These are phyloP conservation scores for Zosterops lateralis DNA, from an alignment of 2,113 vertebrate species.

Conservation along the genomic window DNA sequence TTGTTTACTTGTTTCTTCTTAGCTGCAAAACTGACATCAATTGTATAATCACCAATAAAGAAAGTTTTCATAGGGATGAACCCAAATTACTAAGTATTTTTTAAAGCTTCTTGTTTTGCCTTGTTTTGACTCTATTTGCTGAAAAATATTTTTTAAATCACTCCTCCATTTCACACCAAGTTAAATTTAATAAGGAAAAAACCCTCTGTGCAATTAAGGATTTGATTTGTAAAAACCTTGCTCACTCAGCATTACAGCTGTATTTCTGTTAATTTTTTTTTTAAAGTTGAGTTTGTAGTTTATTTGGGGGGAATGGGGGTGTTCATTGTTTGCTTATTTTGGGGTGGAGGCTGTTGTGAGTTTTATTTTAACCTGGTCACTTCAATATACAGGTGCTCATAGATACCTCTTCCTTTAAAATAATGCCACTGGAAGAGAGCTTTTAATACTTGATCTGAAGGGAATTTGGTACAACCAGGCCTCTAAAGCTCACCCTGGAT, in stretches of 20 bases:
- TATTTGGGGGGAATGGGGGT: fast-evolving
- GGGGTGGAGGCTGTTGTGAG: neutral
- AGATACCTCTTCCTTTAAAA: neutral
- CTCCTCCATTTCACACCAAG: neutral
- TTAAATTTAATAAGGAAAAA: neutral
- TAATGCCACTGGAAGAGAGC: neutral
- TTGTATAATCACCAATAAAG: neutral
- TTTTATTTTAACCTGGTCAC: neutral
- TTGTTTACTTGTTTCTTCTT: neutral
- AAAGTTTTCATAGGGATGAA: neutral
- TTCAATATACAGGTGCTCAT: neutral
- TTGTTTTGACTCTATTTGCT: neutral
- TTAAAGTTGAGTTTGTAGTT: too few species aligned
- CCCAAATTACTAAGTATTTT: neutral
- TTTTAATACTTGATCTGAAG: neutral
- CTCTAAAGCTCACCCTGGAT: neutral
- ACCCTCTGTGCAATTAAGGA: neutral
- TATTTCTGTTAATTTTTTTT: neutral
- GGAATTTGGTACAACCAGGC: neutral
- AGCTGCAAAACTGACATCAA: neutral
- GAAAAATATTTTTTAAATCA: neutral
- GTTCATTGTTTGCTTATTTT: neutral
- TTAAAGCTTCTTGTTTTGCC: neutral
- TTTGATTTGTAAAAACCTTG: neutral
- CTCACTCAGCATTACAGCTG: neutral